These are phyloP conservation scores for Heterotilapia buettikoferi DNA, from an alignment of 2,113 vertebrate species.

Conservation along the genomic window DNA sequence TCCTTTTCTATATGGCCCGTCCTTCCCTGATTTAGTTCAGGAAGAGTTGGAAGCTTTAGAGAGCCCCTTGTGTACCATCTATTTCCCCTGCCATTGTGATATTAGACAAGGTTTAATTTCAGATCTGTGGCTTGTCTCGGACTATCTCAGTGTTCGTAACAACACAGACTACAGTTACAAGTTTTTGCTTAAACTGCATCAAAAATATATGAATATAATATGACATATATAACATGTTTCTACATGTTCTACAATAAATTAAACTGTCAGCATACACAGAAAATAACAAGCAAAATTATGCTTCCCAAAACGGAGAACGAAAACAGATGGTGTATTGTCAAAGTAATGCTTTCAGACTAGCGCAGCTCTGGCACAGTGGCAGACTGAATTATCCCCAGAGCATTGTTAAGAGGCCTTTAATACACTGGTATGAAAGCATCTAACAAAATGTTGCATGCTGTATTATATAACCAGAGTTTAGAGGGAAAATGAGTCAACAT, in stretches of 20 bases:
- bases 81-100: not conserved
- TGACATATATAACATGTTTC: not conserved
- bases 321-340: conserved; percentile 27
- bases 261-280: not conserved
- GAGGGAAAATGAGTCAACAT: conserved; percentile 7
- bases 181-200: not conserved
- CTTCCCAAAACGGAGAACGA: not conserved
- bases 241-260: not conserved
- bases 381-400: not conserved
- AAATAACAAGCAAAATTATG: not conserved
- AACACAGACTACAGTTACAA: not conserved
- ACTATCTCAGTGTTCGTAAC: not conserved
- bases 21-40: not conserved
- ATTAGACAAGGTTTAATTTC: not conserved
- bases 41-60: not conserved
- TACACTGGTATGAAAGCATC: not conserved
- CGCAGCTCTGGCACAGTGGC: not conserved
- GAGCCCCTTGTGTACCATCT: not conserved
- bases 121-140: not conserved
- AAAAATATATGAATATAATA: not conserved
- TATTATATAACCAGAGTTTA: conserved; percentile 33
- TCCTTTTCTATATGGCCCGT: not conserved
- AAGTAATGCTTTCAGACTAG: not conserved
- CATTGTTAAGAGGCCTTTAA: not conserved
- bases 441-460: not conserved